Base-by-base conservation (phyloP, 2,797 vertebrate genomes). In the Leptodactylus fallax region DNA sequence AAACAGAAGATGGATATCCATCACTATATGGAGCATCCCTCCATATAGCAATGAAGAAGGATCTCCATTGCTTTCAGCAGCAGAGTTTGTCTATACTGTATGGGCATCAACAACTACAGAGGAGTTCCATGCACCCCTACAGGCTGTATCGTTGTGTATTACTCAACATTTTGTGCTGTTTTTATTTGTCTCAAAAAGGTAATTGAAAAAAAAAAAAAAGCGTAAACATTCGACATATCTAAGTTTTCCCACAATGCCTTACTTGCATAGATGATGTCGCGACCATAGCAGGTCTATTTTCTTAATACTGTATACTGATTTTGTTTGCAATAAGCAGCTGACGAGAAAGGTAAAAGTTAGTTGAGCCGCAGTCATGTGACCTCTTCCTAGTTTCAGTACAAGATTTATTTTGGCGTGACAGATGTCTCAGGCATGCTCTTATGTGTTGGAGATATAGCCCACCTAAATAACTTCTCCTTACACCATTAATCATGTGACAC, bases 381-480 rank as follows among this genome's bases (percentile, higher is more conserved):
- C 9, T 19, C n/a, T 72, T n/a, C 7, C 55, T 85, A 16, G 7
- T 60, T 82, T 65, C 21, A 78, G 87, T 25, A 65, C 47, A 58
- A 47, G 14, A 17, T 82, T 60, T 82, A 86, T 82, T 89, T 89
- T n/a, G 74, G 61, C 3, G 27, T 45, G 85, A 71, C 84, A 82
- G 87, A 86, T 86, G 69, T 45, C 74, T 77, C 45, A 85, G 13
- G 81, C 71, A 63, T 71, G 65, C 27, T 61, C 5, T 7, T 51
- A 63, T 65, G 72, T 81, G 49, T 27, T 56, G 45, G 61, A 53
- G 63, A 61, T n/a, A 85, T 23, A 79, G 21, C 51, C 71, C 49
- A 63, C 56, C 58, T 81, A 79, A 78, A 83, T 71, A 36, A 55
- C 45, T 27, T 53, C 60, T 78, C 27, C 19, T 21, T 27, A 65